These are phyloP conservation scores for Leptosomus discolor DNA, from an alignment of 2,113 vertebrate genomes.

Conservation along the genomic window DNA sequence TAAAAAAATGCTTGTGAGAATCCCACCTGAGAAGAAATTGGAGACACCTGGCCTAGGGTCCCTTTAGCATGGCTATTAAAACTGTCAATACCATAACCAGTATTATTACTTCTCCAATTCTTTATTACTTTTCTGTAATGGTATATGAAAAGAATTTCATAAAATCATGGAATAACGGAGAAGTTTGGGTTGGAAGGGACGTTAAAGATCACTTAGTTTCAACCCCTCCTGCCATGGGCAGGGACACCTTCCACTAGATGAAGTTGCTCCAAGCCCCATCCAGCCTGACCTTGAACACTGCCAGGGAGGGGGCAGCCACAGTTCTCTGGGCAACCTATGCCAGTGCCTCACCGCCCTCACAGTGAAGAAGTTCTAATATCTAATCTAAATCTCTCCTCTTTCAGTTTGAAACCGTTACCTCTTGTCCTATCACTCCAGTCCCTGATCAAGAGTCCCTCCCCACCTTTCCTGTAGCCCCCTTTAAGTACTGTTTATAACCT, in stretches of 20 bases:
- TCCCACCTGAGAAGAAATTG: background rate
- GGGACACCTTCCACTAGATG: background rate
- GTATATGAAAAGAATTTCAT: background rate
- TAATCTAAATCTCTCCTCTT: background rate
- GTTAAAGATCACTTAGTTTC: background rate
- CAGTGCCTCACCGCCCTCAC: background rate
- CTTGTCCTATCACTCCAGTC: background rate
- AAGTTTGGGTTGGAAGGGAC: background rate
- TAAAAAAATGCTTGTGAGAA: background rate
- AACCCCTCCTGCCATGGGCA: background rate
- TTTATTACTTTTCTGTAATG: background rate
- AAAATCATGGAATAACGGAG: background rate
- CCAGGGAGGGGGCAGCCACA: background rate
- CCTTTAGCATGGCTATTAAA: background rate
- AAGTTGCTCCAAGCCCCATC: background rate
- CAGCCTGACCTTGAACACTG: background rate
- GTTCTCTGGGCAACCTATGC: background rate
- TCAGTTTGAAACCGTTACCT: background rate
- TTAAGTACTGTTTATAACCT: too few species aligned
- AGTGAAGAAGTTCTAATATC: background rate
- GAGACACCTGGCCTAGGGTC: background rate
- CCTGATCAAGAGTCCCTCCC: background rate
- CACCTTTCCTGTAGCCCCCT: background rate
- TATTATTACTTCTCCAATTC: background rate
- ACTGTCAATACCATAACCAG: background rate